These are phyloP conservation scores for Frankliniella fusca DNA, from an alignment of 2,888 invertebrate species.

Conservation along the genomic window DNA sequence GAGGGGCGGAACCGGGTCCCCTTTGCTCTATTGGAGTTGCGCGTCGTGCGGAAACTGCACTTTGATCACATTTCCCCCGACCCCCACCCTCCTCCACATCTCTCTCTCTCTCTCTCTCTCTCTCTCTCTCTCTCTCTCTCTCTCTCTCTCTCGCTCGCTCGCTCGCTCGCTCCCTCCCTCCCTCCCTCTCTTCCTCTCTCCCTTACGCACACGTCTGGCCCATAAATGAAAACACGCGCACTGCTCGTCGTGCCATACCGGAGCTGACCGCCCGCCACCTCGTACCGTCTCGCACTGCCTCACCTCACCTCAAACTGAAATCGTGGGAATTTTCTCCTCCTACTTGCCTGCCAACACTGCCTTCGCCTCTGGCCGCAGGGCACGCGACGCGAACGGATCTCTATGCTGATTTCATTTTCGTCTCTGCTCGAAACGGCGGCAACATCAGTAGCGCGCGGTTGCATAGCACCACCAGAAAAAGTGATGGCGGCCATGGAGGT, in stretches of 20 bases:
- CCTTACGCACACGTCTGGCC: conserved; percentile 29
- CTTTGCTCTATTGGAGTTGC: too few relatives aligned
- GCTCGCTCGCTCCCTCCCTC: conserved; percentile 32
- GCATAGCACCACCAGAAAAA: neutral
- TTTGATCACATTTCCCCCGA: too few relatives aligned
- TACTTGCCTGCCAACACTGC: too few relatives aligned
- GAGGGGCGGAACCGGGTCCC: too few relatives aligned
- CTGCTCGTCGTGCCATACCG: neutral
- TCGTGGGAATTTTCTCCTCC: too few relatives aligned
- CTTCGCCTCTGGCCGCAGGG: too few relatives aligned
- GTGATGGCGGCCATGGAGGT: neutral
- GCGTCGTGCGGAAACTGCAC: too few relatives aligned
- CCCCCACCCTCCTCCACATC: neutral
- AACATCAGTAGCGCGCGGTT: neutral
- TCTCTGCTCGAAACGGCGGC: too few relatives aligned
- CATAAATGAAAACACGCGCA: too few relatives aligned
- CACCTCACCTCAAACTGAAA: neutral
- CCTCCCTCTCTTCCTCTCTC: conserved; percentile 32
- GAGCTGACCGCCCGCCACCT: neutral
- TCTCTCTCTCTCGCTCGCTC: conserved; percentile 34
- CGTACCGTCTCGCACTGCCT: neutral
- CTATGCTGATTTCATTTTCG: too few relatives aligned
- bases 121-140: conserved; percentile 39
- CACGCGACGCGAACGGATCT: too few relatives aligned
- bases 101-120: conserved; percentile 29